These are phyloP conservation scores for Drosophila santomea DNA, from an alignment of 1,140 invertebrate species.

Conservation along the genomic window DNA sequence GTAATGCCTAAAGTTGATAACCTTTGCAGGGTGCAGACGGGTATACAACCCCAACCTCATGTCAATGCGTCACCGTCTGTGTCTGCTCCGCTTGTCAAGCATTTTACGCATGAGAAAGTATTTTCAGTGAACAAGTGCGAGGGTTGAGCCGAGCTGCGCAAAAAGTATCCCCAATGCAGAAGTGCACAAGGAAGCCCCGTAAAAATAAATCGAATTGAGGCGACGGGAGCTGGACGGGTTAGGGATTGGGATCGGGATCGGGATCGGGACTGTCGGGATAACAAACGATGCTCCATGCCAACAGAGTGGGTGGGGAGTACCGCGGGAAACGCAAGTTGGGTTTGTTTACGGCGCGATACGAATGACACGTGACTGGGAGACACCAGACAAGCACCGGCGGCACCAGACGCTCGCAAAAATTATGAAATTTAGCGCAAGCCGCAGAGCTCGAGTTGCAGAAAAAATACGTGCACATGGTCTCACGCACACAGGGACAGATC, in stretches of 20 bases:
- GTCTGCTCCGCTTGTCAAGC: slow-evolving; percentile 70
- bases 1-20: slow-evolving; percentile 34
- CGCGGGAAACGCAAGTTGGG: slow-evolving; percentile 13
- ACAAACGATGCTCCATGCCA: slow-evolving; percentile 74
- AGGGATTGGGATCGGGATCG: neutral
- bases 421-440: slow-evolving; percentile 82
- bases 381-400: slow-evolving; percentile 37
- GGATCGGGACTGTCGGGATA: slow-evolving; percentile 27
- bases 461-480: slow-evolving; percentile 31
- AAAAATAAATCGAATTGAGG: slow-evolving; percentile 80
- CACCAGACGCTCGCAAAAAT: slow-evolving; percentile 61
- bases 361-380: slow-evolving; percentile 77
- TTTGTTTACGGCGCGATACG: slow-evolving; percentile 79
- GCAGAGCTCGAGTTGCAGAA: slow-evolving; percentile 49
- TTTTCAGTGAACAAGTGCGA: slow-evolving; percentile 76
- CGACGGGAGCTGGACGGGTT: neutral
- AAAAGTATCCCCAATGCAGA: slow-evolving; percentile 49
- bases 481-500: slow-evolving; percentile 17
- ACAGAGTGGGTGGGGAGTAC: slow-evolving; percentile 9
- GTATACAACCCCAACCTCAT: neutral
- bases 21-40: slow-evolving; percentile 10
- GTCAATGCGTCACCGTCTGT: slow-evolving; percentile 64
- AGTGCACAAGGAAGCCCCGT: slow-evolving; percentile 62
- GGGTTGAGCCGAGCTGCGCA: slow-evolving; percentile 21
- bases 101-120: slow-evolving; percentile 83